Evolutionary conservation across 2,797 vertebrate genomes (phyloP).

Genomic region (Squalus acanthias): DNA sequence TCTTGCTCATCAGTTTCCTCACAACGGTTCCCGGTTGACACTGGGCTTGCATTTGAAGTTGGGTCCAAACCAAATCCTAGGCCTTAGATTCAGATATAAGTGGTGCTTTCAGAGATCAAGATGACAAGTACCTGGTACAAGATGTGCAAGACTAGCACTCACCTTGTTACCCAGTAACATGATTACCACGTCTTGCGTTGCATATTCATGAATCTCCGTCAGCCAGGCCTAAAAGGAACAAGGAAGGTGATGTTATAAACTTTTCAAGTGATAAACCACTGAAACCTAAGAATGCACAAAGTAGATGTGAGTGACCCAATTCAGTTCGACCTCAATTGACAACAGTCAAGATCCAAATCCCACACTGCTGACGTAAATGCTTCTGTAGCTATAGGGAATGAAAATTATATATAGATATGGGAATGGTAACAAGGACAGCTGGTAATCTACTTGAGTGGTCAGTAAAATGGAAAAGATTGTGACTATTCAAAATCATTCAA

Average conservation of each 20-base stretch:
- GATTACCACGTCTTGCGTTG: slow-evolving; percentile 81
- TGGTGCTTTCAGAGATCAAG: not conserved
- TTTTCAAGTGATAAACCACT: not conserved
- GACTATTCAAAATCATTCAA: not conserved
- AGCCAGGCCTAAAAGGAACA: slow-evolving; percentile 74
- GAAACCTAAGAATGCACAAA: not conserved
- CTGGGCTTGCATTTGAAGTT: not conserved
- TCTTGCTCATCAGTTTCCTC: not conserved
- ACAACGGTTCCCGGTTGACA: not conserved
- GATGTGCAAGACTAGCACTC: slow-evolving; percentile 40
- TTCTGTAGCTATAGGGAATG: not conserved
- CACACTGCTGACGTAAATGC: not conserved
- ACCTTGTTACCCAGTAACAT: slow-evolving; percentile 94
- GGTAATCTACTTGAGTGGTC: not conserved
- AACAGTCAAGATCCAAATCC: not conserved
- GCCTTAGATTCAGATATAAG: not conserved
- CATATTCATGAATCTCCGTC: slow-evolving; percentile 84
- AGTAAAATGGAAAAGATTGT: not conserved
- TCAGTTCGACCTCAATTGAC: not conserved
- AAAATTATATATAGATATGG: not conserved
- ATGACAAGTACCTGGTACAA: not conserved
- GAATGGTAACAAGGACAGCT: not conserved
- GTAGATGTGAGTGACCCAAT: not conserved
- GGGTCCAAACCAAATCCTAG: not conserved
- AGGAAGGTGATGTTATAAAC: not conserved